A percentile compares a stretch with the other conserved stretches of the same genome.
phyloP scores from a whole-genome alignment of 1,140 invertebrate species.

The Drosophila grimshawi region DNA sequence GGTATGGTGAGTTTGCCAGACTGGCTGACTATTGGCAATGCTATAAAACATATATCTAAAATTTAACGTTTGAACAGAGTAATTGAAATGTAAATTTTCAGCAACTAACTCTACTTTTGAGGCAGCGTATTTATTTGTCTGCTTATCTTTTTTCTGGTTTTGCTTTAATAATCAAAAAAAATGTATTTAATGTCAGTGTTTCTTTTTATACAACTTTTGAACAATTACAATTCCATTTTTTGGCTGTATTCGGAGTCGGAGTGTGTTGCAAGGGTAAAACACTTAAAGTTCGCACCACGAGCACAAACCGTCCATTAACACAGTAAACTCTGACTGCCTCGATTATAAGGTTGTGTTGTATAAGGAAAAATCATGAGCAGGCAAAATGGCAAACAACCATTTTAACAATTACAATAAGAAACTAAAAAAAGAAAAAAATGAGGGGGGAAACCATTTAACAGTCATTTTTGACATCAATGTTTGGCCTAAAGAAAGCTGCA shows the following conservation, averaged over 20 bases:
- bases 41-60: too few species aligned
- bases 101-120: too few species aligned
- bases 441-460: conserved; percentile 29
- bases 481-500: conserved; percentile 38
- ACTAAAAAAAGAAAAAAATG: conserved; percentile 19
- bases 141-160: neutral
- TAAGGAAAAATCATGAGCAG: conserved; percentile 48
- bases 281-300: conserved; percentile 62
- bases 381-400: conserved; percentile 56
- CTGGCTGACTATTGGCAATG: too few species aligned
- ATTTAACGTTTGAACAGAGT: too few species aligned
- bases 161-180: neutral
- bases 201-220: conserved; percentile 6
- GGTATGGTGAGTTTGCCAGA: too few species aligned
- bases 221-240: conserved; percentile 26
- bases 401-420: conserved; percentile 49
- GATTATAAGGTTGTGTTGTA: conserved; percentile 22
- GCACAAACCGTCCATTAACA: conserved; percentile 73
- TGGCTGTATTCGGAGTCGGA: conserved; percentile 22
- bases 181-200: neutral
- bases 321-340: conserved; percentile 68
- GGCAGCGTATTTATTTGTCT: conserved; percentile 12
- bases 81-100: too few species aligned
- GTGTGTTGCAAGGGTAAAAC: conserved; percentile 62
- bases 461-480: conserved; percentile 50